phyloP scores from a whole-genome alignment of 2,797 vertebrate species.

The Huso huso region DNA sequence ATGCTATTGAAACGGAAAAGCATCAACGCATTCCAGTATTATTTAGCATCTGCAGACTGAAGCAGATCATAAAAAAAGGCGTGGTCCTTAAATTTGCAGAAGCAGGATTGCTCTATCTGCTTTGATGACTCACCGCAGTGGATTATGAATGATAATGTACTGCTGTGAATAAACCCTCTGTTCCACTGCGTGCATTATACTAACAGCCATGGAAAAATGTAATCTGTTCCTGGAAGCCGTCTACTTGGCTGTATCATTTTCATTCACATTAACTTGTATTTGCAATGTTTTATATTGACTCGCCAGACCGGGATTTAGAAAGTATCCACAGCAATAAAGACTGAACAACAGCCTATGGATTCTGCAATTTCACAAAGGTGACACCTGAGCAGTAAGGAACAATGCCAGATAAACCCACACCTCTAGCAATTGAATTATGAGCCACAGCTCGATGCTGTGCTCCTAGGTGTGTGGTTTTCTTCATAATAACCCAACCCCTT shows the following conservation, averaged over 20 bases:
- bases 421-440: no score
- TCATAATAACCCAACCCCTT: no score
- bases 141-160: constrained; percentile 1
- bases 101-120: constrained; percentile 27
- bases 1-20: no score
- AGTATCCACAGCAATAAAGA: background rate
- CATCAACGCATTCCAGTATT: no score
- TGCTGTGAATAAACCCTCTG: background rate
- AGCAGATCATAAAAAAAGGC: constrained; percentile 27
- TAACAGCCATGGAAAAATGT: constrained; percentile 5
- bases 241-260: constrained; percentile 1
- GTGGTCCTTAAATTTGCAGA: constrained; percentile 45
- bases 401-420: no score
- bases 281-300: background rate
- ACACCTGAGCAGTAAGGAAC: no score
- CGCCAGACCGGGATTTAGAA: background rate
- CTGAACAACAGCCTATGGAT: no score
- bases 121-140: constrained; percentile 14
- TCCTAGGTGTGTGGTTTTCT: no score
- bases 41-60: no score
- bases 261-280: constrained; percentile 1
- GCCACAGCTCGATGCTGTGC: no score
- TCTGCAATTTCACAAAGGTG: no score
- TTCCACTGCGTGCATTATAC: background rate
- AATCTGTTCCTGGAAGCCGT: background rate